phyloP scores from a whole-genome alignment of 2,113 vertebrate genomes.

The Menidia beryllina region DNA sequence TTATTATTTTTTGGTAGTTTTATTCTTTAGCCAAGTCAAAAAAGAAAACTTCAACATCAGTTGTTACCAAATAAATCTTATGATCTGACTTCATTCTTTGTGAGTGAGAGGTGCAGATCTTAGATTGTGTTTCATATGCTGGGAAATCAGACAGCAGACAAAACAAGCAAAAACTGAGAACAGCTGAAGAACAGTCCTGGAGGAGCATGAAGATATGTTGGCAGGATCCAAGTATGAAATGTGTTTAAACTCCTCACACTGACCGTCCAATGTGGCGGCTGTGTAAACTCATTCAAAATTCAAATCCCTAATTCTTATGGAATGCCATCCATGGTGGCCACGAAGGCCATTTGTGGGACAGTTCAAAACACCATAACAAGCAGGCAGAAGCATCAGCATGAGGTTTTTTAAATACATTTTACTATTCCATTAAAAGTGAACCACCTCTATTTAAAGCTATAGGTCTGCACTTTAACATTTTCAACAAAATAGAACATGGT shows the following conservation, averaged over 20 bases:
- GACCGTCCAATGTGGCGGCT: background rate
- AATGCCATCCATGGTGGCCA: background rate
- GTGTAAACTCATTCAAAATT: background rate
- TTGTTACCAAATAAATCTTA: too few relatives aligned
- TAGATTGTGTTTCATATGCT: constrained; percentile 4
- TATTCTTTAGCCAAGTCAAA: too few relatives aligned
- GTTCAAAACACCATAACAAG: background rate
- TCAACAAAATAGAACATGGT: background rate
- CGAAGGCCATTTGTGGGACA: background rate
- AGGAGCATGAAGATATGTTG: background rate
- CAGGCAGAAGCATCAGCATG: background rate
- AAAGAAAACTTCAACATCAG: too few relatives aligned
- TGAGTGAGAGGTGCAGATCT: background rate
- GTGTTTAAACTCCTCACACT: background rate
- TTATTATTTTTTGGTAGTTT: background rate
- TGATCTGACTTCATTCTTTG: too few relatives aligned
- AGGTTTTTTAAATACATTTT: constrained; percentile 1
- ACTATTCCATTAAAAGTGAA: background rate
- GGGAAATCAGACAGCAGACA: constrained; percentile 6
- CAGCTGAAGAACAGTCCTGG: background rate
- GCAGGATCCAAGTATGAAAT: background rate
- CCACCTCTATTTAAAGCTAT: background rate
- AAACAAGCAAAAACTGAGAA: background rate
- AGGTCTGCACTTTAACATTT: background rate
- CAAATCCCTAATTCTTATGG: constrained; percentile 2